phyloP scores from a whole-genome alignment of 1,140 invertebrate species.

The Ruditapes philippinarum region DNA sequence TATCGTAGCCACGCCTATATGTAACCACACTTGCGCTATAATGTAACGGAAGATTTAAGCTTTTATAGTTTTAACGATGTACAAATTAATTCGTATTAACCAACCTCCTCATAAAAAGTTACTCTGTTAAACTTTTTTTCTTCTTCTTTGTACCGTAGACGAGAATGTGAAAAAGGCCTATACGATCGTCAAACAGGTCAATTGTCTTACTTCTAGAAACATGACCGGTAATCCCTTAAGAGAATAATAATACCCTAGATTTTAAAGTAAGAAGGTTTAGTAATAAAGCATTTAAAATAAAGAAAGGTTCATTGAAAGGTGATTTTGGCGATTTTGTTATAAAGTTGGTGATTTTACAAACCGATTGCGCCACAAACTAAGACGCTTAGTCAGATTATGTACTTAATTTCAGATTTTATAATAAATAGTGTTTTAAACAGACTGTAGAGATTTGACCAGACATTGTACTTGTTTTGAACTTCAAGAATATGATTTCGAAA shows the following conservation, averaged over 20 bases:
- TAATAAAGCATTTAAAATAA: neutral
- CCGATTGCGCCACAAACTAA: neutral
- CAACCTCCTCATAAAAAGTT: neutral
- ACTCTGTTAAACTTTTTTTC: too few species aligned
- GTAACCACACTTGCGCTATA: neutral
- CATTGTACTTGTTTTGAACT: neutral
- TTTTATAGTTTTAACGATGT: neutral
- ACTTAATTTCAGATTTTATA: neutral
- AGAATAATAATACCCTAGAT: neutral
- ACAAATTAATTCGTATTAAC: constrained; percentile 19
- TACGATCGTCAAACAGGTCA: neutral
- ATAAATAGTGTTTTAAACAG: neutral
- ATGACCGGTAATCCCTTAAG: neutral
- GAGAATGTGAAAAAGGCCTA: too few species aligned
- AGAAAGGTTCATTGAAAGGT: constrained; percentile 1
- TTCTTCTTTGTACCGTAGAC: too few species aligned
- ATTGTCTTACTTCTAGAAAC: neutral
- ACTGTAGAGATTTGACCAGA: neutral
- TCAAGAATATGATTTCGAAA: too few species aligned
- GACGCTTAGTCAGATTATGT: neutral
- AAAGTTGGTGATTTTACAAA: constrained; percentile 19
- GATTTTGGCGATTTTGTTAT: neutral
- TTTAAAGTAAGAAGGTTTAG: neutral
- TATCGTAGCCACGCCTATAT: neutral
- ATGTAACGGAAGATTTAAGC: neutral